A percentile compares a stretch with the other conserved stretches of the same genome.
These are phyloP conservation scores for Prunella himalayana DNA, from an alignment of 2,113 vertebrate species.

Conservation along the genomic window DNA sequence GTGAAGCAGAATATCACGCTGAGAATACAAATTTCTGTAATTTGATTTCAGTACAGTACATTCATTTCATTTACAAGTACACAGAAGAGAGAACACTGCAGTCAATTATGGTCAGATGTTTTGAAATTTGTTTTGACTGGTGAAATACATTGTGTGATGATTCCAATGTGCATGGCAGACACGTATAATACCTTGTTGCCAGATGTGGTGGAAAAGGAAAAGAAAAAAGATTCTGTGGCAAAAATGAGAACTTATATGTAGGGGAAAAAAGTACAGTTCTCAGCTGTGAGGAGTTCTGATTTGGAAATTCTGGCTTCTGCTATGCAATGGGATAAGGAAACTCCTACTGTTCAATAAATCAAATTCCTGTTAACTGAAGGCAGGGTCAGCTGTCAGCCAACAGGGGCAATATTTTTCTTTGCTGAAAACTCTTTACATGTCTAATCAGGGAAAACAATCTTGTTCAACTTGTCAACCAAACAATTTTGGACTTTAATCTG, in stretches of 20 bases:
- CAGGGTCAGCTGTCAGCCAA: not conserved
- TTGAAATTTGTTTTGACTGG: slow-evolving; percentile 8
- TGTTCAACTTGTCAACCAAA: not conserved
- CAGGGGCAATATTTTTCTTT: not conserved
- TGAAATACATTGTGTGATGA: not conserved
- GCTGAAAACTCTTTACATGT: not conserved
- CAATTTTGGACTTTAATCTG: not conserved
- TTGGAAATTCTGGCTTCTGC: not conserved
- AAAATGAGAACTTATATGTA: not conserved
- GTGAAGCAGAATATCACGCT: slow-evolving; percentile 1
- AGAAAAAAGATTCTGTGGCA: not conserved
- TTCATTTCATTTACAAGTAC: slow-evolving; percentile 15
- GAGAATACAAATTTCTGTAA: slow-evolving; percentile 48
- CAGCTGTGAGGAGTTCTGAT: not conserved
- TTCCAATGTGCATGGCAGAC: not conserved
- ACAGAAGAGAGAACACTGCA: not conserved
- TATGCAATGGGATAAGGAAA: not conserved
- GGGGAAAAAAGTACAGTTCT: not conserved
- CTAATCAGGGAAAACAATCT: not conserved
- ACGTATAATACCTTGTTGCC: not conserved
- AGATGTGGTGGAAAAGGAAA: not conserved
- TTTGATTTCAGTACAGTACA: slow-evolving; percentile 31
- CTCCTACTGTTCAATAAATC: not conserved
- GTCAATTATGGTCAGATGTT: not conserved
- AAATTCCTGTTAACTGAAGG: not conserved